These are phyloP conservation scores for Hucho hucho DNA, from an alignment of 2,113 vertebrate genomes.

Conservation along the genomic window DNA sequence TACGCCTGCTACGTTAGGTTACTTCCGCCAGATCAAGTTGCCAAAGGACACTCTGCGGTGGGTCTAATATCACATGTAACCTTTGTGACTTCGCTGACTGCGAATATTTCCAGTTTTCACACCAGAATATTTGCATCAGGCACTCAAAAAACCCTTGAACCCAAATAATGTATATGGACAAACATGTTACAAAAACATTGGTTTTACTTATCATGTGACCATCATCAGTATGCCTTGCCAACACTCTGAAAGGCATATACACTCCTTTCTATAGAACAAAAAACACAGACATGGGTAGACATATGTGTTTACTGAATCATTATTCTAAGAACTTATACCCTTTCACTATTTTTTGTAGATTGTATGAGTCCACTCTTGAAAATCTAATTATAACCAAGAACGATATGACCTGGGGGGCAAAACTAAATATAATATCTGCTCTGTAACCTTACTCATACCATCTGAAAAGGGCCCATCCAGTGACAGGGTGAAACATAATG, in stretches of 20 bases:
- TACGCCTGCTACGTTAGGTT: too few species aligned
- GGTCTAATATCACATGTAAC: slow-evolving; percentile 15
- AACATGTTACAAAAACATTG: too few species aligned
- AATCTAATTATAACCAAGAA: slow-evolving; percentile 36
- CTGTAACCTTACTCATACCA: slow-evolving; percentile 47
- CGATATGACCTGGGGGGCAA: slow-evolving; percentile 33
- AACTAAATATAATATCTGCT: slow-evolving; percentile 51
- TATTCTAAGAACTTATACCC: not conserved
- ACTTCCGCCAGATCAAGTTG: slow-evolving; percentile 45
- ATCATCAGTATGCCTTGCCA: too few species aligned
- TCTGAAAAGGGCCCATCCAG: not conserved
- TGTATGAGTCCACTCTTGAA: not conserved
- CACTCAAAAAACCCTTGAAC: too few species aligned
- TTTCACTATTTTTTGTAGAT: not conserved
- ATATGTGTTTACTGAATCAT: too few species aligned
- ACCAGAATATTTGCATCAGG: not conserved
- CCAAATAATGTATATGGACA: too few species aligned
- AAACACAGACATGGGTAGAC: too few species aligned
- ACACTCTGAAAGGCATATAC: too few species aligned
- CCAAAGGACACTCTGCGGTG: slow-evolving; percentile 31
- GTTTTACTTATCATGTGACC: too few species aligned
- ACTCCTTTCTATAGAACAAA: too few species aligned
- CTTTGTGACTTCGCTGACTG: not conserved
- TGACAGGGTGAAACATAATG: not conserved
- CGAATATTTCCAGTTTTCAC: not conserved